Base-by-base conservation (phyloP, 2,113 vertebrate species). In the Pangasianodon hypophthalmus region DNA sequence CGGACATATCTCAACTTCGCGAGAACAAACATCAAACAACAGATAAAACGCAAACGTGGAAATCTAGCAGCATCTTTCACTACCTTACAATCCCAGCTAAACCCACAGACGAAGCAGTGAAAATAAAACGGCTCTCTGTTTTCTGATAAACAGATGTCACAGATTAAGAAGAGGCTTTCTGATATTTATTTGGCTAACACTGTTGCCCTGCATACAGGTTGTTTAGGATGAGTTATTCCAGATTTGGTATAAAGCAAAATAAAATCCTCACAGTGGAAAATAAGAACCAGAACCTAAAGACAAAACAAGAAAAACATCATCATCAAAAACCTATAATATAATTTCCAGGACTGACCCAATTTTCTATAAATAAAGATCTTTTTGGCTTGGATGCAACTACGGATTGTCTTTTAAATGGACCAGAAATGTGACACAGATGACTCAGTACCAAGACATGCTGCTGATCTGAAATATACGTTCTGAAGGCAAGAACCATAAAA, bases 241-340 rank as follows among this genome's bases (percentile, higher is more conserved):
- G 85, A 81, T 90, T 92, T 92, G 91, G 91, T 92, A 80, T 87
- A 89, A 88, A 90, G 91, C 91, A 90, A 90, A 91, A 79, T n/a
- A 85, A 85, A 80, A 19, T 50, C 37, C 54, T 77, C 73, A 90
- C 64, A 86, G 60, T 86, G 88, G 6, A 88, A 84, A 75, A 56
- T 60, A 81, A 86, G 29, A 84, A 83, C 18, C 52, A 83, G 41
- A 85, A 88, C 29, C 11, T 77, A 44, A 77, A 82, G 13, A 71
- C 21, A 2, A 83, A 58, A 83, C 54, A 37, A 83, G 7, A 37
- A 29, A 80, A 80, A 8, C 21, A 37, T 37, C 32, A 58, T 41
- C 3, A 58, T 56, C n/a, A 46, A 67, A 82, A 16, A 87, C 19
- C 46, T 75, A 50, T n/a, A 50, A 1, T 41, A 73, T 21, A 14